A percentile compares a stretch with the other conserved stretches of the same genome.
Conservation (phyloP, 2,888 invertebrate species). For the Schizaphis graminum region DNA sequence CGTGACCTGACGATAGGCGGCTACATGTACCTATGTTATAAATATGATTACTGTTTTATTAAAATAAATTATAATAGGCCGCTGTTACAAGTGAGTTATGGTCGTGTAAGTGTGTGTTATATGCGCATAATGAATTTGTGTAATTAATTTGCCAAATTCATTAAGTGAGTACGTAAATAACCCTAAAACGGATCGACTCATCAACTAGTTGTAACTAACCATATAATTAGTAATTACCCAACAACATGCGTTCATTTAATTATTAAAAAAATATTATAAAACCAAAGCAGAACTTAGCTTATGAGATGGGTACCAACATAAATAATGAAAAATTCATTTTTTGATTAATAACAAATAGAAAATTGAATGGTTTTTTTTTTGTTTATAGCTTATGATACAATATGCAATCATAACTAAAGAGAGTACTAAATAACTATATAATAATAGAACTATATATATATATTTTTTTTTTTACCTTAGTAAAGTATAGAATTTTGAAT, state of each 20-base stretch:
- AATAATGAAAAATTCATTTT: background rate
- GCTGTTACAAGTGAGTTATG: constrained; percentile 19
- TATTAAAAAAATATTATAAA: background rate
- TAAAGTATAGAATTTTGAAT: background rate
- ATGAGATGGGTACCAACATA: background rate
- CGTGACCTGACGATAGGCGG: constrained; percentile 42
- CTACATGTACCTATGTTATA: constrained; percentile 9
- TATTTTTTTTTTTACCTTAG: background rate
- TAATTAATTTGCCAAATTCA: constrained; percentile 17
- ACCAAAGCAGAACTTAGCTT: background rate
- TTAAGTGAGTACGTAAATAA: background rate
- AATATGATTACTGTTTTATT: constrained; percentile 43
- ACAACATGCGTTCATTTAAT: background rate
- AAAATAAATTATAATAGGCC: constrained; percentile 29
- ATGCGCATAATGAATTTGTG: background rate
- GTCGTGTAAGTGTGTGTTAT: background rate
- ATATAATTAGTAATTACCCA: background rate
- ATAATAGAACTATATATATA: background rate
- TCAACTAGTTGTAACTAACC: background rate
- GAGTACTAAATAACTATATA: background rate
- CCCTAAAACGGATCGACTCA: constrained; percentile 18
- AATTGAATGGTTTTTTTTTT: background rate
- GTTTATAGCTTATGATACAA: background rate
- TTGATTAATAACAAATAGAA: background rate
- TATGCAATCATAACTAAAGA: background rate